These are phyloP conservation scores for Erythrocercus mccallii DNA, from an alignment of 2,113 vertebrate genomes.

Conservation along the genomic window DNA sequence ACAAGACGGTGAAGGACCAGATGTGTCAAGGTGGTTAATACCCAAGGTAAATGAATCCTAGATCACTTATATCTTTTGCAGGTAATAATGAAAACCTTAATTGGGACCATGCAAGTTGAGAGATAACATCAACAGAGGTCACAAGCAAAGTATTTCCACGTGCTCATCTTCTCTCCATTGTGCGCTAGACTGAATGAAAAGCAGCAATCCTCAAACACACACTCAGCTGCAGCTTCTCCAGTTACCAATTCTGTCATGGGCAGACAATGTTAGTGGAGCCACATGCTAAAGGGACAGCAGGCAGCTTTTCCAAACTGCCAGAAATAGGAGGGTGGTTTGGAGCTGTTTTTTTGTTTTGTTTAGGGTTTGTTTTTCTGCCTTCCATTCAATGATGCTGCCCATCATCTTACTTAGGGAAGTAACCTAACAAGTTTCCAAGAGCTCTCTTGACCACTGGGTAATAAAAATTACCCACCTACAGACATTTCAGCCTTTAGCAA, in stretches of 20 bases:
- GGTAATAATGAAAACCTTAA: not conserved
- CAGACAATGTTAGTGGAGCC: not conserved
- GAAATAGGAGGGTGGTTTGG: not conserved
- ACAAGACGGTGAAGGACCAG: not conserved
- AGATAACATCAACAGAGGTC: not conserved
- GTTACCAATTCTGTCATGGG: not conserved
- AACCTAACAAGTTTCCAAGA: slow-evolving; percentile 16
- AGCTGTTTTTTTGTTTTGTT: not conserved
- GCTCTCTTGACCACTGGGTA: not conserved
- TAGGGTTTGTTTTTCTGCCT: not conserved
- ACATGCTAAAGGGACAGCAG: not conserved
- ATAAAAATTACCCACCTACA: not conserved
- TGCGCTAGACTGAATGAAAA: not conserved
- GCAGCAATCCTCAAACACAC: not conserved
- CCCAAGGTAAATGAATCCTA: not conserved
- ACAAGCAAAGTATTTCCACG: not conserved
- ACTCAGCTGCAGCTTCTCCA: not conserved
- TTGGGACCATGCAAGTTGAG: not conserved
- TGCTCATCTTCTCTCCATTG: not conserved
- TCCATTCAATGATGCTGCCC: not conserved
- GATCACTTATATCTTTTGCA: not conserved
- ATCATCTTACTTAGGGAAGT: slow-evolving; percentile 9
- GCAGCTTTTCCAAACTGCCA: not conserved
- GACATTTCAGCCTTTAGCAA: slow-evolving; percentile 6
- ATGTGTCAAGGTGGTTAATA: not conserved